phyloP scores from a whole-genome alignment of 1,140 invertebrate species.

The Temnothorax nylanderi region DNA sequence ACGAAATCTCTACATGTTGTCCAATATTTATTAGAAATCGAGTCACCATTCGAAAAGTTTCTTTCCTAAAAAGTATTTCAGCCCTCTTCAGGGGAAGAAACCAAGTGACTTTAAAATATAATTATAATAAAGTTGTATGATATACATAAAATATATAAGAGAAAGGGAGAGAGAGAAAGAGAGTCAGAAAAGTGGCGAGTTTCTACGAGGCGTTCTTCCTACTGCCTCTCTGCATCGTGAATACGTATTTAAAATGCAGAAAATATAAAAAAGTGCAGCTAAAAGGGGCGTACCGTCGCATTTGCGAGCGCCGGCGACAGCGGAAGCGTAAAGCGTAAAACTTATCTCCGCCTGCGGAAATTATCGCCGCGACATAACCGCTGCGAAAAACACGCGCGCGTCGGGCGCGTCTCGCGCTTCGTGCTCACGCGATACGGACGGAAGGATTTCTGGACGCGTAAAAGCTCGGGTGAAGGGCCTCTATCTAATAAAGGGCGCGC shows the following conservation, averaged over 20 bases:
- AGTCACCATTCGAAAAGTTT: background rate
- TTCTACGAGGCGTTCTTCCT: background rate
- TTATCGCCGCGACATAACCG: conserved; percentile 50
- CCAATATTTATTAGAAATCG: conserved; percentile 23
- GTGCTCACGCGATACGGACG: conserved; percentile 18
- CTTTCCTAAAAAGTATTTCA: background rate
- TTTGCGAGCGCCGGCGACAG: conserved; percentile 23
- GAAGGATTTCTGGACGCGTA: conserved; percentile 57
- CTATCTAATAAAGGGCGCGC: conserved; percentile 58
- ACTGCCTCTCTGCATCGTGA: background rate
- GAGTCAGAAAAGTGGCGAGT: background rate
- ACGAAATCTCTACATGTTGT: conserved; percentile 36
- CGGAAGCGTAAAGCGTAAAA: conserved; percentile 51
- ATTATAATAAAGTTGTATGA: background rate
- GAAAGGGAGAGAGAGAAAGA: too few relatives aligned
- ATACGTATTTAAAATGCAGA: conserved; percentile 39
- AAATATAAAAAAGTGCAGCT: conserved; percentile 26
- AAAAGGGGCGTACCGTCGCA: conserved; percentile 23
- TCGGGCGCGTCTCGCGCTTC: conserved; percentile 38
- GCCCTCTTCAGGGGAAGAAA: too few relatives aligned
- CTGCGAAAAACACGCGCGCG: conserved; percentile 19
- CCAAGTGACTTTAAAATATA: background rate
- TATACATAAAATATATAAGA: background rate
- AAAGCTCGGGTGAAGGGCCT: conserved; percentile 63
- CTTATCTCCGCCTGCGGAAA: conserved; percentile 56